Evolutionary conservation across 2,797 vertebrate species (phyloP).

Genomic region (Trichosurus vulpecula): DNA sequence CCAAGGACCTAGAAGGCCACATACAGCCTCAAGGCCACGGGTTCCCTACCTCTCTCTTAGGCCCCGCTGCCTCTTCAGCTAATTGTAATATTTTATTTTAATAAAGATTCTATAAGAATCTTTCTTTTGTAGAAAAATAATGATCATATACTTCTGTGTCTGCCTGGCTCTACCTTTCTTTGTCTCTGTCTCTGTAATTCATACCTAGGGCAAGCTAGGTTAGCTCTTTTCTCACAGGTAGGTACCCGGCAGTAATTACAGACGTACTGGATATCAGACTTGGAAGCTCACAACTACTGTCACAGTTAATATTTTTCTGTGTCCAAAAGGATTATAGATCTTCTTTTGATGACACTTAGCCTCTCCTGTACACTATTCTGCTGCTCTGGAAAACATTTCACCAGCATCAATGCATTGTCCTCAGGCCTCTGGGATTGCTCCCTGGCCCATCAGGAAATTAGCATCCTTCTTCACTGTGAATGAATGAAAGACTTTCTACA

Average conservation of each 20-base stretch:
- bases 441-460: neutral
- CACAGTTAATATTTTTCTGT: neutral
- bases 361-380: neutral
- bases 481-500: neutral
- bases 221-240: neutral
- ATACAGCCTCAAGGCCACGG: no score
- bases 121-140: neutral
- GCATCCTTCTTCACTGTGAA: neutral
- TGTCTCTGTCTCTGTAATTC: neutral
- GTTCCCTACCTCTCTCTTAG: no score
- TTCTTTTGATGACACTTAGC: neutral
- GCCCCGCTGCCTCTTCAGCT: neutral
- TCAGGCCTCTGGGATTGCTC: neutral
- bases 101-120: neutral
- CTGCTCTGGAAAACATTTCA: neutral
- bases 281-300: neutral
- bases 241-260: neutral
- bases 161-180: neutral
- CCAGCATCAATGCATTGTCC: neutral
- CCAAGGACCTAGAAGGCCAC: no score
- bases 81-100: neutral
- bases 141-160: neutral
- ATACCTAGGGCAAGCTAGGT: neutral
- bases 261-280: neutral
- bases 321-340: neutral